Percentiles rank a stretch among this genome's conserved stretches.
Evolutionary conservation across 2,797 vertebrate species (phyloP).

Genomic region (Chaetodon trifasciatus): DNA sequence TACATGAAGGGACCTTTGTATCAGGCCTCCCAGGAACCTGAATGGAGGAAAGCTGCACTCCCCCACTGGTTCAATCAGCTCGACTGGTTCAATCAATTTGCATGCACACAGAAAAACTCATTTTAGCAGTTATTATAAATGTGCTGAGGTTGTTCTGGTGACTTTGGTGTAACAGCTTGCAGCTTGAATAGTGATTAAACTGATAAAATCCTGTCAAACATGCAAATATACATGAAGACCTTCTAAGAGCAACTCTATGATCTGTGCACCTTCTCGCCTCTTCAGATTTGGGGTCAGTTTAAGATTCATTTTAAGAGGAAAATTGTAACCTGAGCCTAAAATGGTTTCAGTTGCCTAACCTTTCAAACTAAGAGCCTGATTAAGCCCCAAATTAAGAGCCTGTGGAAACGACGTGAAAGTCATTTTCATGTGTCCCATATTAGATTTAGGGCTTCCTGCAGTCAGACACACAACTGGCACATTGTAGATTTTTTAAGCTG

Average conservation of each 20-base stretch:
- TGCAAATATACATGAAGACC: too few species aligned
- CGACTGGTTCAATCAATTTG: slow-evolving; percentile 7
- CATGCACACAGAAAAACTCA: too few species aligned
- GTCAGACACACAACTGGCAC: slow-evolving; percentile 17
- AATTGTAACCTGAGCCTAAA: neutral
- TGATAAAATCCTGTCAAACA: too few species aligned
- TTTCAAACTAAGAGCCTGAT: neutral
- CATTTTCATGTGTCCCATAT: slow-evolving; percentile 1
- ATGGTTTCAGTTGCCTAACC: neutral
- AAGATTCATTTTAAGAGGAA: neutral
- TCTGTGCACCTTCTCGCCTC: too few species aligned
- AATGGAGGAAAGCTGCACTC: slow-evolving; percentile 14
- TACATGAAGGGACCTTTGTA: slow-evolving; percentile 42
- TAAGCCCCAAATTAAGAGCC: too few species aligned
- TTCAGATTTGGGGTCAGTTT: neutral
- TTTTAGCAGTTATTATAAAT: too few species aligned
- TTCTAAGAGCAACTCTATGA: too few species aligned
- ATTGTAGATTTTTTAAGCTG: slow-evolving; percentile 6
- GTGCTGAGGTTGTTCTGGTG: too few species aligned
- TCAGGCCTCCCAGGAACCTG: neutral
- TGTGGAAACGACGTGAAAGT: neutral
- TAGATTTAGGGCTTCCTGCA: slow-evolving; percentile 23
- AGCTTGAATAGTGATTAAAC: too few species aligned
- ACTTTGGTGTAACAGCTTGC: neutral
- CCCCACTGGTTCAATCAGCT: slow-evolving; percentile 33